Percentiles rank a stretch among this genome's conserved stretches.
These are phyloP conservation scores for Poeciliopsis retropinna DNA, from an alignment of 2,113 vertebrate genomes.

Conservation along the genomic window DNA sequence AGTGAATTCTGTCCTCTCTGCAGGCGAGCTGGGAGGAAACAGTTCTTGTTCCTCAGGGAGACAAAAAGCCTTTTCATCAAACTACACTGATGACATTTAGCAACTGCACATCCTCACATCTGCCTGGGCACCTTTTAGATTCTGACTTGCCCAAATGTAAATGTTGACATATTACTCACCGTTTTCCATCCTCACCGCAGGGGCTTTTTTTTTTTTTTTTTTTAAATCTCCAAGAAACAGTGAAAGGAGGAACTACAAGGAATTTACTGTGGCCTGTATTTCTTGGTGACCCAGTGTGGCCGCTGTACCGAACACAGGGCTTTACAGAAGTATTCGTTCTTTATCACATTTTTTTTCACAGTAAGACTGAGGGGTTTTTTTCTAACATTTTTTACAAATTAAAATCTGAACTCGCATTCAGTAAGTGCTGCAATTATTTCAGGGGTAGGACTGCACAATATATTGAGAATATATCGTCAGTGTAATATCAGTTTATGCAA, in stretches of 20 bases:
- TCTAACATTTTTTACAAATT: too few relatives aligned
- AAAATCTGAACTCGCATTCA: too few relatives aligned
- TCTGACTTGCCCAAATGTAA: conserved; percentile 44
- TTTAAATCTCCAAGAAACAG: background rate
- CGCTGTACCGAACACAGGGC: background rate
- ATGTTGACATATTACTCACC: conserved; percentile 44
- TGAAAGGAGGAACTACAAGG: conserved; percentile 5
- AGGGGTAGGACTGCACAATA: too few relatives aligned
- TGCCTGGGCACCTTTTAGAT: conserved; percentile 31
- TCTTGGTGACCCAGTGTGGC: too few relatives aligned
- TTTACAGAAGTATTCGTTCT: background rate
- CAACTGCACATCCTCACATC: conserved; percentile 25
- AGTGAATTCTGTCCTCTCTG: conserved; percentile 21
- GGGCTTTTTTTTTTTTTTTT: too few relatives aligned
- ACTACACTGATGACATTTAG: conserved; percentile 39
- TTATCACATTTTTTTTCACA: background rate
- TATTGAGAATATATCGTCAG: too few relatives aligned
- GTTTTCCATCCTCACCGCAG: conserved; percentile 16
- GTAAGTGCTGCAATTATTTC: too few relatives aligned
- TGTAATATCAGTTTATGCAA: too few relatives aligned
- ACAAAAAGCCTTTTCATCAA: conserved; percentile 35
- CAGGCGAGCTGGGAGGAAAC: conserved; percentile 12
- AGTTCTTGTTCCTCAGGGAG: conserved; percentile 34
- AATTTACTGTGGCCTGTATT: background rate
- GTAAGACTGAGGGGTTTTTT: too few relatives aligned